These are phyloP conservation scores for Atta texana DNA, from an alignment of 1,140 invertebrate genomes.

Conservation along the genomic window DNA sequence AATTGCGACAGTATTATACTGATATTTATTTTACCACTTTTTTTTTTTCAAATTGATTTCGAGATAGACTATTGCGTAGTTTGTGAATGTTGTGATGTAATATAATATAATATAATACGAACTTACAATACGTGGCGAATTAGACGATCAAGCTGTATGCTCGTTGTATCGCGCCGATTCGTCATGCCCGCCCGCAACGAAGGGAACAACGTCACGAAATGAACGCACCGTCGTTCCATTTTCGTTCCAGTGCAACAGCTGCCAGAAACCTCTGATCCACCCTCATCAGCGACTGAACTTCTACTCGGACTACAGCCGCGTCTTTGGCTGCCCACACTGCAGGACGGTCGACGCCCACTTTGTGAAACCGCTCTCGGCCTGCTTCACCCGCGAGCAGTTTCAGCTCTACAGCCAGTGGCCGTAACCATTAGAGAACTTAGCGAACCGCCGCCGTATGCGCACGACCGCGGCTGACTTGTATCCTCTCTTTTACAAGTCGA, in stretches of 20 bases:
- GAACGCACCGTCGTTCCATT: constrained; percentile 32
- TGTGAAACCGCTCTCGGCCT: constrained; percentile 94
- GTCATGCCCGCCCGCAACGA: neutral
- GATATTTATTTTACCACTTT: neutral
- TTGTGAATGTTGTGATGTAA: neutral
- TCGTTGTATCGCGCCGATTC: constrained; percentile 12
- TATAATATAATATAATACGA: neutral
- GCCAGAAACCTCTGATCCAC: constrained; percentile 94
- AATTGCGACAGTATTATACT: neutral
- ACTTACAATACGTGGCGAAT: neutral
- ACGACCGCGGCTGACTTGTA: constrained; percentile 60
- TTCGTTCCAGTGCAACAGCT: constrained; percentile 94
- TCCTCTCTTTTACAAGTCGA: constrained; percentile 78
- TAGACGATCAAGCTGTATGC: constrained; percentile 1
- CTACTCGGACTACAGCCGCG: constrained; percentile 98
- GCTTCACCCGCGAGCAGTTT: constrained; percentile 91
- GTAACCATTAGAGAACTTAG: constrained; percentile 89
- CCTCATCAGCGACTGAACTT: constrained; percentile 95
- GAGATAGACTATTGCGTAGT: neutral
- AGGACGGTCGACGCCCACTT: constrained; percentile 96
- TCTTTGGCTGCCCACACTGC: constrained; percentile 96
- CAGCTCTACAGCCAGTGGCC: constrained; percentile 92
- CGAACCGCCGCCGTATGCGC: constrained; percentile 77
- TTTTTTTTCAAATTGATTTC: neutral
- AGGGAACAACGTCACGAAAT: constrained; percentile 6